Evolutionary conservation across 92 coral and sea anemone genomes (phyloP).

Genomic region (Zoanthus sansibaricus): DNA sequence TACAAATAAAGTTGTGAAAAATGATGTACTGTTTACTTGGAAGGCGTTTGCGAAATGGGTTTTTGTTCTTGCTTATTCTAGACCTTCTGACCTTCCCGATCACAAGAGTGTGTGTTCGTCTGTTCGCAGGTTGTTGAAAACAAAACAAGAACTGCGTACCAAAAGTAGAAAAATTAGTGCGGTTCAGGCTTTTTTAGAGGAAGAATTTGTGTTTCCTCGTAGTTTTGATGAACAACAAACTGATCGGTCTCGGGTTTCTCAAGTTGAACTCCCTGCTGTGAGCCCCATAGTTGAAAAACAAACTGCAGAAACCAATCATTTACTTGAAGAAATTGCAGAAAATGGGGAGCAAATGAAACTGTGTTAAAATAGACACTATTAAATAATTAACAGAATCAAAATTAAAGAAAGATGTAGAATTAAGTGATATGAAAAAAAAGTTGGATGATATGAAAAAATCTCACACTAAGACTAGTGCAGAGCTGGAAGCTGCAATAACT

Average conservation of each 20-base stretch:
- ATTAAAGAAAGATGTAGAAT: conserved; percentile 14
- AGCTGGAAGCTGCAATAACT: neutral
- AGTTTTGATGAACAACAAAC: no score
- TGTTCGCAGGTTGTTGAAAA: no score
- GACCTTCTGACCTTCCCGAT: no score
- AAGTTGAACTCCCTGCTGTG: neutral
- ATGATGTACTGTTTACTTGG: no score
- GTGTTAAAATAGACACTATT: neutral
- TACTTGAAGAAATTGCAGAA: conserved; percentile 19
- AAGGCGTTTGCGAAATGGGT: no score
- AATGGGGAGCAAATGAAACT: neutral
- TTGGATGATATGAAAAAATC: neutral
- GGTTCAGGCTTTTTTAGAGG: neutral
- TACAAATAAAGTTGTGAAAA: no score
- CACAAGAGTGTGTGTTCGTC: no score
- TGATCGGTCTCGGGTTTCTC: no score
- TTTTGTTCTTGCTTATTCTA: no score
- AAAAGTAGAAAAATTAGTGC: no score
- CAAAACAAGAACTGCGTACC: no score
- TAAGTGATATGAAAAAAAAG: neutral
- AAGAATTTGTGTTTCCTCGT: conserved; percentile 1
- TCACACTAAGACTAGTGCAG: neutral
- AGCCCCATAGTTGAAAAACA: neutral
- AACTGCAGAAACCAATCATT: neutral
- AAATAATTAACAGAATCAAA: neutral